These are phyloP conservation scores for Dasyurus viverrinus DNA, from an alignment of 2,113 vertebrate genomes.

Conservation along the genomic window DNA sequence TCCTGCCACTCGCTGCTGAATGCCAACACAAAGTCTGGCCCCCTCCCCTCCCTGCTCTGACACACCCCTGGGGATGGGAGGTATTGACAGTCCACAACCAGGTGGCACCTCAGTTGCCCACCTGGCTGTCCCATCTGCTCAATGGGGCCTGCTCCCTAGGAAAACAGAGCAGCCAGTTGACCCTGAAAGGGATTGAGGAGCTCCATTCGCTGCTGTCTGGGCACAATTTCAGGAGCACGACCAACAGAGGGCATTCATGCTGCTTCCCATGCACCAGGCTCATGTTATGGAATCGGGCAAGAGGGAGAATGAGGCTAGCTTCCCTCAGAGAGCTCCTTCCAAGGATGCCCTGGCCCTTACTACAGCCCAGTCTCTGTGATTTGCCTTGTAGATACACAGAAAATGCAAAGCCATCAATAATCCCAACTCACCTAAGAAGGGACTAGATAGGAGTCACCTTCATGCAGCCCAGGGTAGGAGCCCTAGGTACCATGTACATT, in stretches of 20 bases:
- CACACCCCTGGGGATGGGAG: background rate
- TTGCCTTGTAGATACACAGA: background rate
- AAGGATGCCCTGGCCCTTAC: background rate
- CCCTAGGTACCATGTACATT: background rate
- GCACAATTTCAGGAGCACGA: background rate
- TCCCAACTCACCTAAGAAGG: background rate
- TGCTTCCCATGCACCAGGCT: background rate
- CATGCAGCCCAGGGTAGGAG: background rate
- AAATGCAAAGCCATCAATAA: background rate
- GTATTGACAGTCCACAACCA: background rate
- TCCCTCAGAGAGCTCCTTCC: background rate
- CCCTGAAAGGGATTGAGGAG: background rate
- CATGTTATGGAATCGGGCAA: background rate
- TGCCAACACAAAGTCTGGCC: background rate
- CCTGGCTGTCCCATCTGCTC: background rate
- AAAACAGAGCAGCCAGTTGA: background rate
- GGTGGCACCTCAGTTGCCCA: conserved; percentile 1
- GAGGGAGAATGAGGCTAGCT: background rate
- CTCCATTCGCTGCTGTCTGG: background rate
- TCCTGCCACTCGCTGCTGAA: background rate
- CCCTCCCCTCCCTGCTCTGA: background rate
- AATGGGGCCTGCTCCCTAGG: background rate
- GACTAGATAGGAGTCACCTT: background rate
- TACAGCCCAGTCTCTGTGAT: background rate
- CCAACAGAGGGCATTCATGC: background rate